Evolutionary conservation across 2,113 vertebrate species (phyloP).

Genomic region (Calonectris borealis): DNA sequence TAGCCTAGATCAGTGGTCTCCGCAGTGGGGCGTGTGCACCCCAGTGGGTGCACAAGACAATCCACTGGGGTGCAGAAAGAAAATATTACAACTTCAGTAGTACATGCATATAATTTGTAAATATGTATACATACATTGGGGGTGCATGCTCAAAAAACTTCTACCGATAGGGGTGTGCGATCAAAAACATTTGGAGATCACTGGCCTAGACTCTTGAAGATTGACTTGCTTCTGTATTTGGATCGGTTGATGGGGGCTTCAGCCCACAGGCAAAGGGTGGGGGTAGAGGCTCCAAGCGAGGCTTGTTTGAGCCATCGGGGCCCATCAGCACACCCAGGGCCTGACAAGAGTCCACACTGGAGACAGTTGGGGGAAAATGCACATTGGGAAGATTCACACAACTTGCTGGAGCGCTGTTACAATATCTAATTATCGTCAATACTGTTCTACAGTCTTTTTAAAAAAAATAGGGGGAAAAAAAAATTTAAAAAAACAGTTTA

Average conservation of each 20-base stretch:
- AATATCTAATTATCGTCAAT: background rate
- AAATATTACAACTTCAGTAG: background rate
- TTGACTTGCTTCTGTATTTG: background rate
- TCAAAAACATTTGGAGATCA: background rate
- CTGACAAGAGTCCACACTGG: rapidly evolving
- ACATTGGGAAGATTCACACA: background rate
- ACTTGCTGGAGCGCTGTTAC: background rate
- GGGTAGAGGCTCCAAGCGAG: background rate
- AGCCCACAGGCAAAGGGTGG: background rate
- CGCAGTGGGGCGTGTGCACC: background rate
- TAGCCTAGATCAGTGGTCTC: background rate
- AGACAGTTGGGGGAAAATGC: background rate
- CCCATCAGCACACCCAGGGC: background rate
- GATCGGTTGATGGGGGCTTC: background rate
- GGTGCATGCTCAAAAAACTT: background rate
- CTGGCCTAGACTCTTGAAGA: background rate
- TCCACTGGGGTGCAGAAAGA: background rate
- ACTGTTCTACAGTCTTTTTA: background rate
- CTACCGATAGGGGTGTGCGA: rapidly evolving
- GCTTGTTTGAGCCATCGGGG: rapidly evolving
- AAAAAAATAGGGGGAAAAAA: background rate
- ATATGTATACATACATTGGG: background rate
- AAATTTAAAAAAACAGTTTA: background rate
- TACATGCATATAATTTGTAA: background rate
- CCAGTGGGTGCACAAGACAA: background rate